Evolutionary conservation across 2,113 vertebrate genomes (phyloP), one percentile per base, ranked within the genome.

Genomic region (Oncorhynchus nerka): DNA sequence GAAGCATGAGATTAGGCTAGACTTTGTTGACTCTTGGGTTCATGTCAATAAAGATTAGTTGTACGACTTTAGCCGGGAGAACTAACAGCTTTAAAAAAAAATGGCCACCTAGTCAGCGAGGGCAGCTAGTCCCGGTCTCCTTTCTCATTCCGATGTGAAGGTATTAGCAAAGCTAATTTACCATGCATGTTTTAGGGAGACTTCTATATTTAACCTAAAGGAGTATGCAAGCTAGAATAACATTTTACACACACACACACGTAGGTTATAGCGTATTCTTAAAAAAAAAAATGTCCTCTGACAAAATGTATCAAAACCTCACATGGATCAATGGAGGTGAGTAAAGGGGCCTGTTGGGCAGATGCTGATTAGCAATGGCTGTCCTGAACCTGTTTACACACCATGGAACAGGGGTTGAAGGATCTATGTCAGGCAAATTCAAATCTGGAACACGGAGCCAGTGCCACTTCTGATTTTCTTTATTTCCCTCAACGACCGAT

Each of bases 11-110:
- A 86, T 86, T 86, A 86, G 73, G 71, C 79, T 55, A 67, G 68
- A 84, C 81, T 77, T 71, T 81, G 73, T 78, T 71, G 70, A 83
- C 81, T 84, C 75, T 78, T 32, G 61, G 74, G 75, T 68, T 79
- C 74, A 39, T 67, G 80, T 85, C 86, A 85, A 83, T 88, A 82
- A 88, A 86, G 84, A 86, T 90, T 86, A 85, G 81, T 84, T 84
- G 81, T 77, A 77, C 72, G 64, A 75, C 75, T 75, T 75, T 66
- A 76, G 80, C 84, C 81, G 81, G 59, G 51, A 45, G 67, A 84
- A 79, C 68, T 81, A 75, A 51, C 59, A 73, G 76, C 59, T 9
- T 78, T 86, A 73, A 45, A 66, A 51, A 80, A 65, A 65, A 80
- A 65, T 22, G 65, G 39, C 66, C 4, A 19, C 76, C 22, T 34